Conservation (phyloP, 2,797 vertebrate genomes). For the Pelobates cultripes region DNA sequence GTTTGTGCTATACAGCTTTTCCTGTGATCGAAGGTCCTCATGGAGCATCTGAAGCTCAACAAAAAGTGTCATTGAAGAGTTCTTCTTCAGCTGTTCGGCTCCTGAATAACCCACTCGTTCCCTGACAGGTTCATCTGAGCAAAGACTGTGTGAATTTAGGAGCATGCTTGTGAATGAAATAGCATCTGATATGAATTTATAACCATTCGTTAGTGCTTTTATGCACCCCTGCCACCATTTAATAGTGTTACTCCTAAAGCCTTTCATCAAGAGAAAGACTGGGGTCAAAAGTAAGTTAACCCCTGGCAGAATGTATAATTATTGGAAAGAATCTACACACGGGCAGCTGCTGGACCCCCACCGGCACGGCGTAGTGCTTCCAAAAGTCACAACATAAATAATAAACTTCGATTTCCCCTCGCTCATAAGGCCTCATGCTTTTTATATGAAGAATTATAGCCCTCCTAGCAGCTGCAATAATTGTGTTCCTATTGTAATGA, state of each 20-base stretch:
- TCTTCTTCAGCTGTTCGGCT: slow-evolving; percentile 64
- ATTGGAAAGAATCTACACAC: slow-evolving; percentile 68
- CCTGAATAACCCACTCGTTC: slow-evolving; percentile 64
- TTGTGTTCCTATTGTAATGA: slow-evolving; percentile 78
- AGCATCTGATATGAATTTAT: slow-evolving; percentile 78
- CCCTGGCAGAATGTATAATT: slow-evolving; percentile 80
- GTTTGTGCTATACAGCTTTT: neutral
- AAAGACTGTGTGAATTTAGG: slow-evolving; percentile 68
- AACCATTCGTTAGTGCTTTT: slow-evolving; percentile 69
- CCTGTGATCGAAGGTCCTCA: slow-evolving; percentile 14
- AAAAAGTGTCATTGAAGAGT: slow-evolving; percentile 47
- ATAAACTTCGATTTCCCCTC: slow-evolving; percentile 64
- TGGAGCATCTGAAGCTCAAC: slow-evolving; percentile 33
- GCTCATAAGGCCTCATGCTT: slow-evolving; percentile 64
- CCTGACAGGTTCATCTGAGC: slow-evolving; percentile 28
- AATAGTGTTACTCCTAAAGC: slow-evolving; percentile 70
- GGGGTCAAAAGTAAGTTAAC: slow-evolving; percentile 83
- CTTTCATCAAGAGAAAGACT: slow-evolving; percentile 69
- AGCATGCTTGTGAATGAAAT: slow-evolving; percentile 65
- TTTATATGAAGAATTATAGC: slow-evolving; percentile 72
- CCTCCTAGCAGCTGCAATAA: slow-evolving; percentile 85
- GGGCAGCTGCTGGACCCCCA: slow-evolving; percentile 82
- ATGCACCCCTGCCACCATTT: slow-evolving; percentile 73
- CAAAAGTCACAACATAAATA: slow-evolving; percentile 75
- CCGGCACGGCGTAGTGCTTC: slow-evolving; percentile 64